Percentiles rank a stretch among this genome's conserved stretches.
Conservation (phyloP, 1,140 invertebrate species). For the Bactericera cockerelli region DNA sequence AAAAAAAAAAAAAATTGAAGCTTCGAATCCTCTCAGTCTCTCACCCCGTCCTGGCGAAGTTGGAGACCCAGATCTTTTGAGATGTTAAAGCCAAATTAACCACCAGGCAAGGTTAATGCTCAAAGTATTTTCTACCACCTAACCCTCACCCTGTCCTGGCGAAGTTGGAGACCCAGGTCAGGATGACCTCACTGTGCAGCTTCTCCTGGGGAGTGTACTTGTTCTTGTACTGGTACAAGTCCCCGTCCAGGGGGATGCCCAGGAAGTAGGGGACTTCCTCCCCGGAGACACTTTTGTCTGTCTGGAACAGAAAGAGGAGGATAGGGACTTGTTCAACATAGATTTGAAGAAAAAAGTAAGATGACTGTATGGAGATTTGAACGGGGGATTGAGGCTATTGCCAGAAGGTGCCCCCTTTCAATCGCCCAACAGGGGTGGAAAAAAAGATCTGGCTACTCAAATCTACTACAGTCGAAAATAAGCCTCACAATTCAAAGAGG, state of each 20-base stretch:
- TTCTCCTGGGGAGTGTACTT: constrained; percentile 59
- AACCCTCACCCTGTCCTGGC: constrained; percentile 59
- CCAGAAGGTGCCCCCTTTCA: too few relatives aligned
- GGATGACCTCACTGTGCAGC: constrained; percentile 62
- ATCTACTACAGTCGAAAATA: constrained; percentile 29
- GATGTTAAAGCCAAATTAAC: too few relatives aligned
- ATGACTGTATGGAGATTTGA: too few relatives aligned
- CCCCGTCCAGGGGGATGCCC: constrained; percentile 66
- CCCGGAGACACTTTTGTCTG: constrained; percentile 47
- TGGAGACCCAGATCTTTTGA: constrained; percentile 73
- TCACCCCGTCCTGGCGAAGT: constrained; percentile 76
- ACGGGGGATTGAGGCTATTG: too few relatives aligned
- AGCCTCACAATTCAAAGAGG: too few relatives aligned
- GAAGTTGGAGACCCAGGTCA: constrained; percentile 79
- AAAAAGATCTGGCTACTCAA: too few relatives aligned
- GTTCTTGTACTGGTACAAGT: constrained; percentile 51
- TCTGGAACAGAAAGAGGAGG: constrained; percentile 13
- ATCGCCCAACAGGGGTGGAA: too few relatives aligned
- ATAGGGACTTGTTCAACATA: background rate
- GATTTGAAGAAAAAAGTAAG: too few relatives aligned
- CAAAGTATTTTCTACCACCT: too few relatives aligned
- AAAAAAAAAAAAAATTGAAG: too few relatives aligned
- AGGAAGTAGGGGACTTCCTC: constrained; percentile 86
- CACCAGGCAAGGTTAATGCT: too few relatives aligned
- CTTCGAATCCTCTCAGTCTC: constrained; percentile 18